Evolutionary conservation across 64 coral and sea anemone genomes (phyloP), one percentile per base, ranked within the genome.

Genomic region (Pocillopora damicornis): DNA sequence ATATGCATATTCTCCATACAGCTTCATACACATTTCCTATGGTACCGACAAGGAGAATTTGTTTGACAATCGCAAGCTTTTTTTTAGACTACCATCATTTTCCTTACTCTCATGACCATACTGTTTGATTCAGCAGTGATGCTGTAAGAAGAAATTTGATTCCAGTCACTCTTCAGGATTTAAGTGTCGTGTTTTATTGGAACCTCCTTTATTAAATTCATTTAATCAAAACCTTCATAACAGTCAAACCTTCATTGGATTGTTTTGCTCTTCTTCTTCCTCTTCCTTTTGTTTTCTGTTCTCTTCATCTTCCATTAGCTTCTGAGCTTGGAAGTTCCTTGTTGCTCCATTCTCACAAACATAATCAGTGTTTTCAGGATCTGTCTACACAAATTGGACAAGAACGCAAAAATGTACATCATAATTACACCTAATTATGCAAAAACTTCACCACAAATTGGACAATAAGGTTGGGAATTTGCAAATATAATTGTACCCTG

Each of bases 271-370:
- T 77, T 99, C 97, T 56, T 99, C 97, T 72, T 95, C 97, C 69
- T 79, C 89, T 51, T 99, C 97, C 58, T 88, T 90, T 34, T 99
- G 92, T 57, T 74, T 59, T 37, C 86, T 79, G 23, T 93, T 91
- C 61, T 95, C 97, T 80, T 99, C 90, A 38, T 94, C 87, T 88
- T 99, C 97, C 85, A 92, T 79, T 30, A 95, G 61, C 75, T 89
- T 89, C 23, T 92, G 88, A 0, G 97, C 97, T 85, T 99, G 97
- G 75, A 99, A 99, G 76, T 99, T 99, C 74, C 97, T 90, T 59
- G 93, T 95, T n/a, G 97, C 97, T 61, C 97, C 97, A 87, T 95
- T 95, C 37, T 99, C 97, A 86, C 93, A 95, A 86, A 99, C 85
- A 86, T 99, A 99, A 36, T 99, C 97, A 51, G 97, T 99, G 73